phyloP scores from a whole-genome alignment of 2,888 invertebrate genomes.

The Pseudococcus viburni region DNA sequence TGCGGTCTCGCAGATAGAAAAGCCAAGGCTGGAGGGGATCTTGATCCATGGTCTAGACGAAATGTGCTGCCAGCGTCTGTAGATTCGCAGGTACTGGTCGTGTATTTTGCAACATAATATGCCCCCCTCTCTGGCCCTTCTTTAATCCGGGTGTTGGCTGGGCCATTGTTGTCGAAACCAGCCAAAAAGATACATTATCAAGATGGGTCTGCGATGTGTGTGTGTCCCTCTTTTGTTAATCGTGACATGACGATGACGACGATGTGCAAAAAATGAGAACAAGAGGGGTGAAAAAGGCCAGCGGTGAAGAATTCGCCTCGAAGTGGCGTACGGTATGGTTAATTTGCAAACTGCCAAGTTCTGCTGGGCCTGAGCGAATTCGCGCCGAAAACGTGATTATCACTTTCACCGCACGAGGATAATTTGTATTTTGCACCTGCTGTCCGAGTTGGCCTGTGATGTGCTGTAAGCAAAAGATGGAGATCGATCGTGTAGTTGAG shows the following conservation, averaged over 20 bases:
- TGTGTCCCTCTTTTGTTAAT: background rate
- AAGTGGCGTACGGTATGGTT: background rate
- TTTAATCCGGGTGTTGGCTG: background rate
- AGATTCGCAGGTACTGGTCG: background rate
- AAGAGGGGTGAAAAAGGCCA: background rate
- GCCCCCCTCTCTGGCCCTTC: background rate
- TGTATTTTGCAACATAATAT: conserved; percentile 15
- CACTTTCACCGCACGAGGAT: background rate
- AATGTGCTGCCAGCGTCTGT: background rate
- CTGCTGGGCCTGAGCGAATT: background rate
- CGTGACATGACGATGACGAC: background rate
- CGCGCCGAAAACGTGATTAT: background rate
- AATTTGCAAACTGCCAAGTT: background rate
- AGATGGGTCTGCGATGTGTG: background rate
- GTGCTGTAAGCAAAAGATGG: background rate
- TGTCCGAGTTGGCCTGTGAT: background rate
- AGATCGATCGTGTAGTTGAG: background rate
- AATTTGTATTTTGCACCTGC: conserved; percentile 16
- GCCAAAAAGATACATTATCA: background rate
- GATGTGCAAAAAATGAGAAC: background rate
- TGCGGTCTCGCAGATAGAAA: background rate
- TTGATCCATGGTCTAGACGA: conserved; percentile 12
- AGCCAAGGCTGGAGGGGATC: background rate
- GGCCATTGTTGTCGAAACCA: background rate
- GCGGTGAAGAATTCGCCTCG: background rate